phyloP scores from a whole-genome alignment of 2,888 invertebrate genomes.

The Metopia argyrocephala region DNA sequence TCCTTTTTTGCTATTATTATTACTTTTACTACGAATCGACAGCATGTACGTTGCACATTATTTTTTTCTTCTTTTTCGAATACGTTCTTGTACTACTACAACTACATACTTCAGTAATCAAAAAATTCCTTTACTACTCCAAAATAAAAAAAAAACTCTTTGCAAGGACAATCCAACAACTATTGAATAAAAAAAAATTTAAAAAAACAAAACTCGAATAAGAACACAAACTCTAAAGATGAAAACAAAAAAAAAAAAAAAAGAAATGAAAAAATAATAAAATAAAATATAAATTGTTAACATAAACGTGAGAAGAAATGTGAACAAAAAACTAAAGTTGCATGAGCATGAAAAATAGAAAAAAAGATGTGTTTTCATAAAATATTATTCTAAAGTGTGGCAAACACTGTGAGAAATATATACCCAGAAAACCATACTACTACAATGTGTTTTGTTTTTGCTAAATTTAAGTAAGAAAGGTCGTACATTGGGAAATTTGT shows the following conservation, averaged over 20 bases:
- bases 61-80: background rate
- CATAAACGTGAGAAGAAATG: constrained; percentile 54
- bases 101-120: constrained; percentile 57
- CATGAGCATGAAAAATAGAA: constrained; percentile 27
- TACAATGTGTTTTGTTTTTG: too few relatives aligned
- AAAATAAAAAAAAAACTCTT: constrained; percentile 34
- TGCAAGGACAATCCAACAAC: constrained; percentile 48
- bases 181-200: constrained; percentile 13
- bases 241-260: constrained; percentile 32
- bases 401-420: background rate
- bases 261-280: background rate
- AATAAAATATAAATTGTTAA: constrained; percentile 45
- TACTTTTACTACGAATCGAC: constrained; percentile 46
- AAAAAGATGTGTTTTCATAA: constrained; percentile 4
- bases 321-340: background rate
- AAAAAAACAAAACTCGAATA: background rate
- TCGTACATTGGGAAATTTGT: too few relatives aligned
- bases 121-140: constrained; percentile 63
- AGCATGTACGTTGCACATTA: constrained; percentile 16
- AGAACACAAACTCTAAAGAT: constrained; percentile 39
- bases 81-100: constrained; percentile 25
- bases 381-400: background rate
- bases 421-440: background rate
- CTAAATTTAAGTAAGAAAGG: too few relatives aligned
- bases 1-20: constrained; percentile 55